Evolutionary conservation across 2,888 invertebrate species (phyloP), one percentile per base, ranked within the genome.

Genomic region (Cerastis leucographa): DNA sequence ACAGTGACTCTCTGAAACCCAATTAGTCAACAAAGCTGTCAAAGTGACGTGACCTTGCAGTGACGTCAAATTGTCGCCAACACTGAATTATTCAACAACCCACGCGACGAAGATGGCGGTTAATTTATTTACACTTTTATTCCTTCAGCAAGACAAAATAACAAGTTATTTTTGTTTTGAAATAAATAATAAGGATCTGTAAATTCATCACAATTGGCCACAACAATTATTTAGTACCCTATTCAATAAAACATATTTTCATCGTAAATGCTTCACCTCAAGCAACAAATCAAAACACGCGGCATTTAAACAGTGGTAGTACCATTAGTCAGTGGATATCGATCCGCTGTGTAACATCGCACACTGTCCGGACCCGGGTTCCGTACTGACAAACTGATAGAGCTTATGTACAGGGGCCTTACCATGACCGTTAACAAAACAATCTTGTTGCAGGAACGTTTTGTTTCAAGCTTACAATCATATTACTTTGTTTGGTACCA

Each of bases 31-130:
- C 59, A 64, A 49, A 67, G 49, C 70, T 66, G 76, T 84, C 68
- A 56, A n/a, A n/a, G 19, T 70, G 65, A 67, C 51, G 71, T 66
- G 29, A 66, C 73, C 62, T 64, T 74, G 74, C 49, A 65, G 81
- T 42, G 49, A 49, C 72, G 25, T 61, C 80, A 72, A 59, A 49
- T 64, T 71, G 71, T 69, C 68, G 44, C 9, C 69, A 64, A 46
- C 44, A 66, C 73, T 87, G 87, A 87, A 87, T 85, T 64, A 82
- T 86, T 85, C 77, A 83, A 56, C 54, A 64, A 71, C 73, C 42
- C 67, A 72, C 76, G 62, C 56, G 29, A 9, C 44, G 46, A 85
- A 81, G 66, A 68, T 71, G 70, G 42, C 64, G 54, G 25, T 56
- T 70, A 72, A 84, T 74, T 78, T 73, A 71, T 76, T 73, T 69